Conservation (phyloP, 2,888 invertebrate species). For the Caenorhabditis sinica region DNA sequence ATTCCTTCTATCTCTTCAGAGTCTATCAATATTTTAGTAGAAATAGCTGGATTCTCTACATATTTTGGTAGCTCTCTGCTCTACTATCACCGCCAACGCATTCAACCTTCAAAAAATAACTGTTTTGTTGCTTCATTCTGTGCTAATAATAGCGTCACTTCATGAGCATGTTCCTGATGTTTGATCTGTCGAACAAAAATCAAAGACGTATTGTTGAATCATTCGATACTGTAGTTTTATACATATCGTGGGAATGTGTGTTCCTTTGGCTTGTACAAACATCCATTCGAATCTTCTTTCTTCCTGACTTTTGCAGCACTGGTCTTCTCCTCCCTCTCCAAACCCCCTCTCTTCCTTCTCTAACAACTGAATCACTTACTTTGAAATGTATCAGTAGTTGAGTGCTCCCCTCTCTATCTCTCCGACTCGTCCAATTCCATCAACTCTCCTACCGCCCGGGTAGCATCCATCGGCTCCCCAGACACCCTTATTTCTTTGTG, state of each 20-base stretch:
- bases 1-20: not conserved
- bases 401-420: constrained; percentile 32
- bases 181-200: constrained; percentile 1
- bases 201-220: not conserved
- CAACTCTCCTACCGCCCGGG: constrained; percentile 5
- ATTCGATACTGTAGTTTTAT: not conserved
- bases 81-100: not conserved
- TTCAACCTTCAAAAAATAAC: not conserved
- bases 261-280: not conserved
- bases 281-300: not conserved
- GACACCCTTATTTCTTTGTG: constrained; percentile 40
- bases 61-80: constrained; percentile 12
- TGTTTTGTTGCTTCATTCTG: not conserved
- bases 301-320: not conserved
- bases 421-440: constrained; percentile 21
- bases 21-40: constrained; percentile 50
- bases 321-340: not conserved
- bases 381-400: constrained; percentile 63
- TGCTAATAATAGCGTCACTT: not conserved
- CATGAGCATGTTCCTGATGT: not conserved
- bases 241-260: constrained; percentile 7
- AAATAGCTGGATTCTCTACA: constrained; percentile 4
- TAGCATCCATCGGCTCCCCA: constrained; percentile 48
- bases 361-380: constrained; percentile 57
- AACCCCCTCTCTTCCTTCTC: not conserved